Evolutionary conservation across 2,888 invertebrate species (phyloP).

Genomic region (Penaeus monodon): DNA sequence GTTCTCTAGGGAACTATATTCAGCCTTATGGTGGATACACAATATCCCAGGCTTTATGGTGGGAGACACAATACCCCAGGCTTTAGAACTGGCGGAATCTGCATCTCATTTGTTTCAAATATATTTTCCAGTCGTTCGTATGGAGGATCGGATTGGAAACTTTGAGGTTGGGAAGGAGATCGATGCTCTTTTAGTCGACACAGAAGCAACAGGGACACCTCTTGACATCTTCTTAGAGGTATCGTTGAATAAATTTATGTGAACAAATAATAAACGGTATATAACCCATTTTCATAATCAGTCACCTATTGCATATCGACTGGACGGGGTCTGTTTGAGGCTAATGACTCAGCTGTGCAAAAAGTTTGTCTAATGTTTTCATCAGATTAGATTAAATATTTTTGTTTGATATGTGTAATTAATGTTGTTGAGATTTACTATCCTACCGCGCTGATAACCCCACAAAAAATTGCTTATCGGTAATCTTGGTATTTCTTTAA

Average conservation of each 20-base stretch:
- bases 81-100: background rate
- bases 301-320: no score
- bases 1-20: no score
- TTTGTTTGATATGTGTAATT: no score
- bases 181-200: conserved; percentile 85
- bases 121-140: conserved; percentile 76
- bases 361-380: no score
- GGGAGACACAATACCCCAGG: background rate
- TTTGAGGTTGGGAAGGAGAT: conserved; percentile 86
- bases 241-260: background rate
- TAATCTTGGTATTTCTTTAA: background rate
- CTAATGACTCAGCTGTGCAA: no score
- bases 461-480: background rate
- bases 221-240: conserved; percentile 66
- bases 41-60: background rate
- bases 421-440: no score
- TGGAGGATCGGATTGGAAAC: conserved; percentile 82
- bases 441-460: no score
- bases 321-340: no score
- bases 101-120: conserved; percentile 25
- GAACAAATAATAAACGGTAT: no score
- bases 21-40: background rate
- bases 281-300: no score
- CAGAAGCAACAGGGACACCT: conserved; percentile 70
- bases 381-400: no score